Evolutionary conservation across 2,888 invertebrate genomes (phyloP).

Genomic region (Pterobdella sp.): DNA sequence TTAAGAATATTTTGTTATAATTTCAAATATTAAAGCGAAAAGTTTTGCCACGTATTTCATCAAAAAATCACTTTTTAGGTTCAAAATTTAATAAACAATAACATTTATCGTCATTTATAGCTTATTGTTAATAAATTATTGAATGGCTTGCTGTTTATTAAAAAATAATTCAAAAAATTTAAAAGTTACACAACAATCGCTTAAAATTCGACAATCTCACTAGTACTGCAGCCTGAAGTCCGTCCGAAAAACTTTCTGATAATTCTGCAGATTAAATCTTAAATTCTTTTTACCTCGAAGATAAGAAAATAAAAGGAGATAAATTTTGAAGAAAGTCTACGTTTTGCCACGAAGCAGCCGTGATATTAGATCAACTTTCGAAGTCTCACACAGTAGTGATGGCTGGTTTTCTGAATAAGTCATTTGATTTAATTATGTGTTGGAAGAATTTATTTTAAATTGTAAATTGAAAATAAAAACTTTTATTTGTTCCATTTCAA

Average conservation of each 20-base stretch:
- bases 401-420: neutral
- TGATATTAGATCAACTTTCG: conserved; percentile 14
- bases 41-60: neutral
- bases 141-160: neutral
- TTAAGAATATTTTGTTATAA: no score
- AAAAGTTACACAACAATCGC: neutral
- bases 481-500: no score
- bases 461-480: no score
- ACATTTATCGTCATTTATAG: neutral
- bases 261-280: neutral
- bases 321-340: neutral
- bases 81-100: neutral
- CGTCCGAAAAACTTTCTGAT: conserved; percentile 19
- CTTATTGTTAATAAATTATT: neutral
- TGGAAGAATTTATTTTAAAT: no score
- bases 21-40: no score
- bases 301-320: neutral
- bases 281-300: neutral
- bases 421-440: neutral
- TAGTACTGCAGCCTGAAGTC: conserved; percentile 32
- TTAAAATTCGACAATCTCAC: conserved; percentile 13
- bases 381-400: neutral
- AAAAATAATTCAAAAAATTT: neutral
- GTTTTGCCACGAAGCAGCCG: conserved; percentile 11
- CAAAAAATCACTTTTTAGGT: neutral